A percentile compares a stretch with the other conserved stretches of the same genome.
phyloP scores from a whole-genome alignment of 2,113 vertebrate species.

The Erythrocercus mccallii region DNA sequence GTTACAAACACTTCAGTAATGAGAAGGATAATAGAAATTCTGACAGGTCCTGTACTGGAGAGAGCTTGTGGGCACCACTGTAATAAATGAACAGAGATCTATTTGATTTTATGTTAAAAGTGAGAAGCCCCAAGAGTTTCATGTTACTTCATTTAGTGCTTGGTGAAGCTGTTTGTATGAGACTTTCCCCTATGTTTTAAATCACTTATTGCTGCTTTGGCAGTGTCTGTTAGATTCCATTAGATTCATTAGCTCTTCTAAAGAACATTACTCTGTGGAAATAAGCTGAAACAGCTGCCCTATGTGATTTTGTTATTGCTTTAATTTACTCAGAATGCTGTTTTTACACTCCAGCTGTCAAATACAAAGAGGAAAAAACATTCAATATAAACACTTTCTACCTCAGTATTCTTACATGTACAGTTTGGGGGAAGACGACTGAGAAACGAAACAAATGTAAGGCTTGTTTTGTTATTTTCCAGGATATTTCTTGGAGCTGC shows the following conservation, averaged over 20 bases:
- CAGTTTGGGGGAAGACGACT: background rate
- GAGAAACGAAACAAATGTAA: background rate
- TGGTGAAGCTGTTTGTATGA: slow-evolving; percentile 35
- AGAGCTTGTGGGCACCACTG: background rate
- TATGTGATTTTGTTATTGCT: slow-evolving; percentile 65
- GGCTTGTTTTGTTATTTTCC: background rate
- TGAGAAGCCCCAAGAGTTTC: background rate
- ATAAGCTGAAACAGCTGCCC: slow-evolving; percentile 59
- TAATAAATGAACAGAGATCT: slow-evolving; percentile 38
- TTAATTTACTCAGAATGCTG: slow-evolving; percentile 63
- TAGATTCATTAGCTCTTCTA: slow-evolving; percentile 68
- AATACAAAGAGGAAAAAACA: slow-evolving; percentile 28
- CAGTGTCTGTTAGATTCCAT: slow-evolving; percentile 59
- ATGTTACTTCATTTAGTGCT: slow-evolving; percentile 38
- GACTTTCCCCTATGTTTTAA: slow-evolving; percentile 54
- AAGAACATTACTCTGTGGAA: slow-evolving; percentile 50
- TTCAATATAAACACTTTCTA: slow-evolving; percentile 34
- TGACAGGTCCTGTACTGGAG: background rate
- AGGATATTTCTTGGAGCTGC: background rate
- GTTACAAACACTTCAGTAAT: slow-evolving; percentile 28
- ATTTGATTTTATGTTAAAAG: slow-evolving; percentile 51
- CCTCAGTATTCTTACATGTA: background rate
- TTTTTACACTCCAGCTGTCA: slow-evolving; percentile 64
- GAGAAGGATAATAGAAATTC: slow-evolving; percentile 27
- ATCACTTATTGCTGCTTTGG: slow-evolving; percentile 57